Evolutionary conservation across 2,113 vertebrate genomes (phyloP), one percentile per base, ranked within the genome.

Genomic region (Cryptomyrus ogoouensis): DNA sequence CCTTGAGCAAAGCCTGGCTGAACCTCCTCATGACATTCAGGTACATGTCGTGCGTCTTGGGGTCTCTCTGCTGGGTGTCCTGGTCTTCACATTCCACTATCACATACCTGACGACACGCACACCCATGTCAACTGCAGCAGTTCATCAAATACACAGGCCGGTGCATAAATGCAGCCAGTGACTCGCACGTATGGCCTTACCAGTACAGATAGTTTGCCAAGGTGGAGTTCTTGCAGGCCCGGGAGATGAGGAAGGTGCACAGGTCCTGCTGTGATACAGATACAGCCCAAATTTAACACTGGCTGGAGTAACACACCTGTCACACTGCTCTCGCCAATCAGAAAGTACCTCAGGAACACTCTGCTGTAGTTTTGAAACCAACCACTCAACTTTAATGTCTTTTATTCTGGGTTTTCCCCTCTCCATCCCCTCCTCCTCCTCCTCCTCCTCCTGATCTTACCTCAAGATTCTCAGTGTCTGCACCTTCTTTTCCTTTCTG

Each of bases 151-250:
- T 46, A 50, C 74, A 46, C 89, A 83, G 47, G 42, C 5, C 2
- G 50, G 49, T 39, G 42, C 8, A 88, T 9, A 19, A n/a, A 46
- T n/a, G 83, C 50, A 56, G 35, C 17, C 62, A 13, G 4, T 8
- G 19, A 9, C 89, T 87, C 62, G 3, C 44, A 87, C 13, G 13
- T 15, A 90, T 12, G 87, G 13, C 49, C 97, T 92, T 96, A 99
- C 98, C 98, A 99, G 92, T 99, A 99, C 91, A 99, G 95, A 93
- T 99, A 99, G 95, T 99, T 99, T 87, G 98, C 98, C 90, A 99
- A 93, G 0, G 97, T 99, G 21, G 98, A 98, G 94, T 99, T 99
- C 96, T 99, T 99, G 93, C 98, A 99, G 35, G 98, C 98, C 35
- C 98, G 96, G 35, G 98, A 99, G 94, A 99, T 99, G 92, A 99